phyloP scores from a whole-genome alignment of 1,140 invertebrate genomes.

The Cyclina sinensis region DNA sequence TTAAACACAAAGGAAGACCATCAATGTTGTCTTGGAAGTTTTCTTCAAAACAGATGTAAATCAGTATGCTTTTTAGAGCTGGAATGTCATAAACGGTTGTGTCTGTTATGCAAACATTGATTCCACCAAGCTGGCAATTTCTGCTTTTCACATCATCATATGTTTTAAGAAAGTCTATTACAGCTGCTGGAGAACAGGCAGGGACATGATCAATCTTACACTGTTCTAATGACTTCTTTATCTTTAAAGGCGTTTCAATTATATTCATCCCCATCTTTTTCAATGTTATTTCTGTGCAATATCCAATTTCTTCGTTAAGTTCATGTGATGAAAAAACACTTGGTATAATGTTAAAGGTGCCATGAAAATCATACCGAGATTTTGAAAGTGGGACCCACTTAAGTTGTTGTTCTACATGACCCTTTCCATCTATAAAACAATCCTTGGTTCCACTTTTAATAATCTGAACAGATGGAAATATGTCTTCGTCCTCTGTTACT shows the following conservation, averaged over 20 bases:
- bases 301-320: not conserved
- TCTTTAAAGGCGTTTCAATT: constrained; percentile 43
- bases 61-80: too few relatives aligned
- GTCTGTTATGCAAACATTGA: constrained; percentile 12
- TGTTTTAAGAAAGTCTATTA: constrained; percentile 58
- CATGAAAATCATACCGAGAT: not conserved
- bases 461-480: not conserved
- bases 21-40: not conserved
- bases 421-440: not conserved
- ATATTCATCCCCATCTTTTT: constrained; percentile 65
- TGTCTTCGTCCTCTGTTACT: not conserved
- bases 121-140: too few relatives aligned
- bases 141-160: not conserved
- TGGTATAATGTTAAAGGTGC: not conserved
- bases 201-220: constrained; percentile 1
- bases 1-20: constrained; percentile 7
- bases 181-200: not conserved
- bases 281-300: not conserved
- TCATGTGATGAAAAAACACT: too few relatives aligned
- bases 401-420: too few relatives aligned
- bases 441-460: not conserved
- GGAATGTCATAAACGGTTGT: not conserved
- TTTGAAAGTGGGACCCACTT: not conserved
- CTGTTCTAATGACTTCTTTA: constrained; percentile 19
- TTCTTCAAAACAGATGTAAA: not conserved